phyloP scores from a whole-genome alignment of 2,888 invertebrate genomes.

The Heteromyza rotundicornis region DNA sequence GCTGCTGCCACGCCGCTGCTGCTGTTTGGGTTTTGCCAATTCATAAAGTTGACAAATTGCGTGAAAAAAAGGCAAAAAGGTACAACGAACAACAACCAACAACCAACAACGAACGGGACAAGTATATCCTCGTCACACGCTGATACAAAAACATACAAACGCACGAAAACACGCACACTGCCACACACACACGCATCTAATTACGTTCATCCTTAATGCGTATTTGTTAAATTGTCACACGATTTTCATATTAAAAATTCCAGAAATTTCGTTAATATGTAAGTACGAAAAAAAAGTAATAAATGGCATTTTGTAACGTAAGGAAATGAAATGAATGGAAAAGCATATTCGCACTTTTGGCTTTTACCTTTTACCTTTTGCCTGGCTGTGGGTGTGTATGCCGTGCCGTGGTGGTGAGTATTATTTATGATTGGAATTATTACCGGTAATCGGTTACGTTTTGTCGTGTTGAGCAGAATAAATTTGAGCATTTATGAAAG shows the following conservation, averaged over 20 bases:
- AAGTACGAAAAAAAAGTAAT: no score
- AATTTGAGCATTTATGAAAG: no score
- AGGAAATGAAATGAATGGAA: background rate
- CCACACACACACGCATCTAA: background rate
- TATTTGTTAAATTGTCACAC: slow-evolving; percentile 17
- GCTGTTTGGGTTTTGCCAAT: slow-evolving; percentile 1
- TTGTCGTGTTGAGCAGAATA: no score
- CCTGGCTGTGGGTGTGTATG: no score
- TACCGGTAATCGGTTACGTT: no score
- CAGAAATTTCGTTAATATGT: slow-evolving; percentile 10
- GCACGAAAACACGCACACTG: background rate
- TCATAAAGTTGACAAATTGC: slow-evolving; percentile 17
- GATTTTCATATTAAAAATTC: slow-evolving; percentile 22
- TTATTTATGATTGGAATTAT: no score
- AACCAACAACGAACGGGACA: no score
- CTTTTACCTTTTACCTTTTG: no score
- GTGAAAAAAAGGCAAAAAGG: slow-evolving; percentile 6
- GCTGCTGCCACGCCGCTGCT: background rate
- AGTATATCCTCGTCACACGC: no score
- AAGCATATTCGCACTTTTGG: background rate
- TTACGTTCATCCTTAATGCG: slow-evolving; percentile 3
- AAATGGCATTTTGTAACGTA: slow-evolving; percentile 13
- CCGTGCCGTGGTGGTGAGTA: no score
- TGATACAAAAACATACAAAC: background rate
- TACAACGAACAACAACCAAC: no score